Base-by-base conservation (phyloP, 2,888 invertebrate species). In the Apocheima hispidaria region DNA sequence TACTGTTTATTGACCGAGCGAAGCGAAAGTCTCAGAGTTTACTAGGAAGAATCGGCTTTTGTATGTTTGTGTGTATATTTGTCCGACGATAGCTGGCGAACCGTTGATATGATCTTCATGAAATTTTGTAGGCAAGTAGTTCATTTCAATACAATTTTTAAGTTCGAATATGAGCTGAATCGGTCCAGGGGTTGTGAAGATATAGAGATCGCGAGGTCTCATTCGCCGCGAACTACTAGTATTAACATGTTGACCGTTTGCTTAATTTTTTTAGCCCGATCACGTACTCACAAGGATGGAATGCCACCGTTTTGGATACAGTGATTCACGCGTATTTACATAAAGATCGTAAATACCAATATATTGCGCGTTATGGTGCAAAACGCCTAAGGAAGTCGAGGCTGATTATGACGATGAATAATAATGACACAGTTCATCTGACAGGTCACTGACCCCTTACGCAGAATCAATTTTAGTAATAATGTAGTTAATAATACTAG, bases 231-330 rank as follows among this genome's bases (percentile, higher is more conserved):
- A 21, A 21, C 10, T 6, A n/a, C 23, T 7, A 7, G 16, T 16
- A 26, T 36, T 23, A 9, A 18, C 12, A n/a, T 20, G 0, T 26
- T 0, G 38, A 16, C 26, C 38, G 50, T 51, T 26, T 38, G 26
- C 10, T 18, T 38, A 10, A 7, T 44, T 44, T 7, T 21, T 18
- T 26, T 16, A 51, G 10, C 4, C 50, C 1, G 38, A 51, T 12
- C 50, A 51, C 50, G 50, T 21, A 12, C 26, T 5, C 7, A 26
- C 18, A 51, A 51, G 50, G 38, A 23, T 28, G 50, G 50, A 51
- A 72, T 57, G 44, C 41, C 62, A 54, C 41, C 35, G 44, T 16
- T 35, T 6, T 60, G 26, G 18, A 41, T 60, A 51, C 59, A 60
- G 54, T 64, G 38, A 51, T 51, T 51, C 50, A 51, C 16, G 1